Evolutionary conservation across 2,797 vertebrate species (phyloP).

Genomic region (Spondyliosoma cantharus): DNA sequence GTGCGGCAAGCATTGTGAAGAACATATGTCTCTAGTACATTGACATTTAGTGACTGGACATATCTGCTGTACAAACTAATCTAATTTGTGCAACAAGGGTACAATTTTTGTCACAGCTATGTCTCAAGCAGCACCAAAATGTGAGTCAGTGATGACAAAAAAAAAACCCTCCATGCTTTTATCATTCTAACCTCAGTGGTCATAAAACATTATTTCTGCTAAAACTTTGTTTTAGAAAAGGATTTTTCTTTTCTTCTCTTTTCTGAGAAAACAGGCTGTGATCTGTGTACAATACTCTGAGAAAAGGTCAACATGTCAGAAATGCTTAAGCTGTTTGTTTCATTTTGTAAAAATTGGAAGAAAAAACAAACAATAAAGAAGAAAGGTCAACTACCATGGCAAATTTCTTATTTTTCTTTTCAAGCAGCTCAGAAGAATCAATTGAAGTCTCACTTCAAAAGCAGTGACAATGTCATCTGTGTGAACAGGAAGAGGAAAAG

Average conservation of each 20-base stretch:
- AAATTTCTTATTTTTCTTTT: background rate
- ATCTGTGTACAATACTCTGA: background rate
- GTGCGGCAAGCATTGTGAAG: background rate
- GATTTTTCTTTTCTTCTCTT: background rate
- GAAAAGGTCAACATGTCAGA: constrained; percentile 15
- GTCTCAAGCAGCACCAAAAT: background rate
- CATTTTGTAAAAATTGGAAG: background rate
- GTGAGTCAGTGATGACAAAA: background rate
- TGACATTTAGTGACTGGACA: background rate
- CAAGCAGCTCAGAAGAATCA: background rate
- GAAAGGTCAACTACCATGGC: background rate
- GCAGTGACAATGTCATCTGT: background rate
- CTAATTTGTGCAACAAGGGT: background rate
- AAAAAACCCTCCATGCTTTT: background rate
- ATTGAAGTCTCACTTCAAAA: background rate
- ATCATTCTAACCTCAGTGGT: background rate
- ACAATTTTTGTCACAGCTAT: background rate
- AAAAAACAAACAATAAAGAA: fast-evolving
- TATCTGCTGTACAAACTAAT: background rate
- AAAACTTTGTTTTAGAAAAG: background rate
- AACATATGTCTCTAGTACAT: background rate
- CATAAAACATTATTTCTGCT: background rate
- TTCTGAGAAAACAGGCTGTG: constrained; percentile 1
- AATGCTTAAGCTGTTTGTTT: background rate
- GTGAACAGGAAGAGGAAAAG: constrained; percentile 34